Percentiles rank a stretch among this genome's conserved stretches.
These are phyloP conservation scores for Neosilurus mollespiculum DNA, from an alignment of 2,797 vertebrate species.

Conservation along the genomic window DNA sequence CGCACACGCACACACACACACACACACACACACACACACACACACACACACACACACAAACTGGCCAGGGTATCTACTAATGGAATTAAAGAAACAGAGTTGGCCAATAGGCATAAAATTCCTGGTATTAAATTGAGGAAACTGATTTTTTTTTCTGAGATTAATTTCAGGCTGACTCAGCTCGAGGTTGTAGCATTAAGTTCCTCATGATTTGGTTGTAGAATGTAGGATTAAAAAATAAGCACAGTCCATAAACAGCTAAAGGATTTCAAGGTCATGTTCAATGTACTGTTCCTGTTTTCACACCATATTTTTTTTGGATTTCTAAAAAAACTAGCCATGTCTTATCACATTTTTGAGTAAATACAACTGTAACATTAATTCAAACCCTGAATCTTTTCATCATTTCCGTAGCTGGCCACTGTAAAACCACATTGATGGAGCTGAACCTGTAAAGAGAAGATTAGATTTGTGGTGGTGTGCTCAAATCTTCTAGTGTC, in stretches of 20 bases:
- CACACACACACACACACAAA: conserved; percentile 20
- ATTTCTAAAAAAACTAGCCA: background rate
- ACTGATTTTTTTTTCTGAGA: conserved; percentile 51
- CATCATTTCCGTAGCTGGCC: background rate
- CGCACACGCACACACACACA: background rate
- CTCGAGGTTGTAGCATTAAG: conserved; percentile 29
- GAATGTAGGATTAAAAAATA: conserved; percentile 36
- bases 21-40: background rate
- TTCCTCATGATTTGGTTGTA: conserved; percentile 28
- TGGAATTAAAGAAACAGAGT: conserved; percentile 62
- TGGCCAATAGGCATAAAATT: conserved; percentile 56
- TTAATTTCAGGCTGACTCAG: conserved; percentile 58
- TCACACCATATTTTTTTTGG: background rate
- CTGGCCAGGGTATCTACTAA: conserved; percentile 55
- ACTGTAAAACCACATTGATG: background rate
- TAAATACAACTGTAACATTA: background rate
- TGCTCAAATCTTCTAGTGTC: background rate
- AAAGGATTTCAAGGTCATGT: background rate
- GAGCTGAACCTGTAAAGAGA: background rate
- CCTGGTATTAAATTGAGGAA: conserved; percentile 55
- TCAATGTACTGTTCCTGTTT: conserved; percentile 14
- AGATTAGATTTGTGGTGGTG: background rate
- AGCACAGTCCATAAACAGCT: conserved; percentile 31
- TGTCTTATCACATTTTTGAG: background rate
- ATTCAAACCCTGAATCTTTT: background rate